Conservation (phyloP, 2,113 vertebrate species). For the Oryzias melastigma region DNA sequence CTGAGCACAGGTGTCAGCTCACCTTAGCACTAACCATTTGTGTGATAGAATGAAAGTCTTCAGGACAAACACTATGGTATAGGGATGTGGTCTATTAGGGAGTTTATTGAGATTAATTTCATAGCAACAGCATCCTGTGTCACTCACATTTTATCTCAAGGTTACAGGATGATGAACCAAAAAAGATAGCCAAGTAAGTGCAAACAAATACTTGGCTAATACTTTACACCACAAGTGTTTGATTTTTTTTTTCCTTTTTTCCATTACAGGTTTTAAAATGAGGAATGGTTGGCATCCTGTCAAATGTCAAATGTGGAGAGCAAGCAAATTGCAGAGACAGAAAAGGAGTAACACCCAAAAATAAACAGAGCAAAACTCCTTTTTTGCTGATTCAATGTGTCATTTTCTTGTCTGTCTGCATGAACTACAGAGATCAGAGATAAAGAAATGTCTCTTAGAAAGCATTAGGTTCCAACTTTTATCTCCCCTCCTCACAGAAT, state of each 20-base stretch:
- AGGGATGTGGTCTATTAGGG: slow-evolving; percentile 6
- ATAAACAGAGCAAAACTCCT: slow-evolving; percentile 31
- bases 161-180: slow-evolving; percentile 65
- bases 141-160: slow-evolving; percentile 69
- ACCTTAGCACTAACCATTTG: no score
- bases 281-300: slow-evolving; percentile 16
- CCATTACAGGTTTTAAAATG: slow-evolving; percentile 13
- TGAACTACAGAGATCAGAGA: slow-evolving; percentile 63
- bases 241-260: no score
- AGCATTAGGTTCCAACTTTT: slow-evolving; percentile 61
- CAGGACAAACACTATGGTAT: no score
- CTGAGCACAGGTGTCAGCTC: no score
- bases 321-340: slow-evolving; percentile 20
- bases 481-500: slow-evolving; percentile 56
- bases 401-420: slow-evolving; percentile 51
- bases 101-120: slow-evolving; percentile 61
- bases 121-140: slow-evolving; percentile 48
- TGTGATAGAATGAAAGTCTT: no score
- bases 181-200: slow-evolving; percentile 44
- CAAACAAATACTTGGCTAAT: slow-evolving; percentile 56
- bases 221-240: slow-evolving; percentile 25
- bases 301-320: slow-evolving; percentile 46
- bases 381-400: slow-evolving; percentile 41
- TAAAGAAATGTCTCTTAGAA: slow-evolving; percentile 69
- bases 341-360: slow-evolving; percentile 14